Evolutionary conservation across 2,797 vertebrate species (phyloP).

Genomic region (Oreonectes daqikongensis): DNA sequence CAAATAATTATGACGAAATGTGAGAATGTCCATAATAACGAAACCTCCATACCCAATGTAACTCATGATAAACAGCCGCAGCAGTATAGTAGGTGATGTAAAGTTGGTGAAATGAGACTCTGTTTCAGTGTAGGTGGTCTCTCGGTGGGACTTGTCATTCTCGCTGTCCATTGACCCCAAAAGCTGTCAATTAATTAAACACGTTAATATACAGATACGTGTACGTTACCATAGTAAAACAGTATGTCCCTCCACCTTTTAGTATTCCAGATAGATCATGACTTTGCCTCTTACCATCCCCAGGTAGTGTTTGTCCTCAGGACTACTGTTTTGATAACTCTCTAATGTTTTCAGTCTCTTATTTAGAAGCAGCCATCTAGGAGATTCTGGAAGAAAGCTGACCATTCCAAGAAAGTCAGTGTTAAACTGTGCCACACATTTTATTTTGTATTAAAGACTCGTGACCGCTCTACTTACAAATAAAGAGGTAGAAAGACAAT

Average conservation of each 20-base stretch:
- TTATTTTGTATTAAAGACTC: neutral
- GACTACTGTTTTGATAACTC: conserved; percentile 66
- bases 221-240: too few species aligned
- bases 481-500: conserved; percentile 71
- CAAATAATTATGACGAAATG: too few species aligned
- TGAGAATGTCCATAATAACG: too few species aligned
- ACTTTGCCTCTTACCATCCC: conserved; percentile 63
- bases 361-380: conserved; percentile 70
- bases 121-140: conserved; percentile 34
- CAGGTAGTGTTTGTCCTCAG: conserved; percentile 64
- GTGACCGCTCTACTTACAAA: conserved; percentile 59
- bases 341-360: conserved; percentile 64
- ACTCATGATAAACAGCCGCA: conserved; percentile 73
- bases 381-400: conserved; percentile 75
- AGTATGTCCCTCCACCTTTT: too few species aligned
- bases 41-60: conserved; percentile 67
- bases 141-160: conserved; percentile 44
- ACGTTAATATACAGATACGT: neutral
- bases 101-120: conserved; percentile 59
- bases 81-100: conserved; percentile 66
- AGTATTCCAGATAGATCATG: neutral
- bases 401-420: neutral
- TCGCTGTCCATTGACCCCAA: conserved; percentile 53
- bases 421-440: neutral
- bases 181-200: conserved; percentile 45